A percentile compares a stretch with the other conserved stretches of the same genome.
Conservation (phyloP, 1,140 invertebrate species). For the Spodoptera litura region DNA sequence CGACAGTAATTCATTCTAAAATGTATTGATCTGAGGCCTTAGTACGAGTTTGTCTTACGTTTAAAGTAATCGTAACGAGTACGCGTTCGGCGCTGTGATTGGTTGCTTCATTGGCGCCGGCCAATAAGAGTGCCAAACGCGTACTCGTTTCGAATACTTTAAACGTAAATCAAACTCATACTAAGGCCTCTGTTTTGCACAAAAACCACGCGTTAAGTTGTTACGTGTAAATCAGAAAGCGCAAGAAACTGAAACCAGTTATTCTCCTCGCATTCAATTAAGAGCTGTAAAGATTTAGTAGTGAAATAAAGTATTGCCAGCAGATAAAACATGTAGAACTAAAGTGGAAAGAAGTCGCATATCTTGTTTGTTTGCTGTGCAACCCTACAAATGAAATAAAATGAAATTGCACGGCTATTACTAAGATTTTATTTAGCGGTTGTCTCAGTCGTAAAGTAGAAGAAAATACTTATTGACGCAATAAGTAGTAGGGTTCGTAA, state of each 20-base stretch:
- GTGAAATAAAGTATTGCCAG: neutral
- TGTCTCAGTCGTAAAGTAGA: neutral
- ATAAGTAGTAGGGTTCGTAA: too few species aligned
- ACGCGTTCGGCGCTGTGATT: too few species aligned
- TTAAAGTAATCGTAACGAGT: too few species aligned
- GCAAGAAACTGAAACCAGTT: conserved; percentile 22
- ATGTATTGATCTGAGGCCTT: neutral
- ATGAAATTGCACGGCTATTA: neutral
- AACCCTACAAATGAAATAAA: neutral
- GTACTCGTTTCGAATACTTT: too few species aligned
- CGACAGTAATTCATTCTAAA: conserved; percentile 13
- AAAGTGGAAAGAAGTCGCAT: conserved; percentile 10
- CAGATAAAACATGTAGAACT: neutral
- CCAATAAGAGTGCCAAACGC: too few species aligned
- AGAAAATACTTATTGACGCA: neutral
- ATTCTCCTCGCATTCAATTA: conserved; percentile 12
- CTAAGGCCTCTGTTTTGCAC: too few species aligned
- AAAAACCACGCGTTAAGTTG: conserved; percentile 2
- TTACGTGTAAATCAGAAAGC: conserved; percentile 2
- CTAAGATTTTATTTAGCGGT: neutral
- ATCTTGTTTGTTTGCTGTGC: neutral
- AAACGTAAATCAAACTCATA: too few species aligned
- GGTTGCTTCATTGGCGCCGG: too few species aligned
- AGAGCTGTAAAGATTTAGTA: neutral
- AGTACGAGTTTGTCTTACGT: too few species aligned